phyloP scores from a whole-genome alignment of 1,140 invertebrate genomes.

The Tetragonula clypearis region DNA sequence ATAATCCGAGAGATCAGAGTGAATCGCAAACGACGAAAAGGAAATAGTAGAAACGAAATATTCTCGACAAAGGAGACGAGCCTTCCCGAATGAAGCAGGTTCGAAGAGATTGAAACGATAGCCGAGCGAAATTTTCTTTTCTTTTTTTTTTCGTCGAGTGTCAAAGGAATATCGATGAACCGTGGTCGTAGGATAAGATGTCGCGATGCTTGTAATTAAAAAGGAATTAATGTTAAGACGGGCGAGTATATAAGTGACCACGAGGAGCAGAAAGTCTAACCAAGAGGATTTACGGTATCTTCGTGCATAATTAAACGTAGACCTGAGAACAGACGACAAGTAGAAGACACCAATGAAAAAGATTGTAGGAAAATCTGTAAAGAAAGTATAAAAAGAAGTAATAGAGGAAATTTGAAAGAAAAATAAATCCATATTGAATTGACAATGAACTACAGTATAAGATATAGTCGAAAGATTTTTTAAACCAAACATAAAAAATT shows the following conservation, averaged over 20 bases:
- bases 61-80: conserved; percentile 11
- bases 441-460: not conserved
- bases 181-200: not conserved
- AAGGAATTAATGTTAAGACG: conserved; percentile 23
- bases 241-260: not conserved
- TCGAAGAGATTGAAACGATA: conserved; percentile 23
- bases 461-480: not conserved
- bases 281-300: not conserved
- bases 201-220: conserved; percentile 29
- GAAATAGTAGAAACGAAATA: not conserved
- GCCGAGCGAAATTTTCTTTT: conserved; percentile 1
- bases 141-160: not conserved
- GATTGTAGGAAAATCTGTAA: not conserved
- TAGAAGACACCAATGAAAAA: not conserved
- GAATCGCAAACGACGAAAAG: not conserved
- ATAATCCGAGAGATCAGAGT: conserved; percentile 3
- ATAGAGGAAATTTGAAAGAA: not conserved
- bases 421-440: not conserved
- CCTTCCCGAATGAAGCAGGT: not conserved
- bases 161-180: conserved; percentile 37
- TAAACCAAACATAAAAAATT: too few relatives aligned
- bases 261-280: not conserved
- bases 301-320: not conserved
- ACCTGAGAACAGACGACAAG: not conserved
- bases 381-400: too few relatives aligned